Evolutionary conservation across 2,888 invertebrate genomes (phyloP).

Genomic region (Agrypnus murinus): DNA sequence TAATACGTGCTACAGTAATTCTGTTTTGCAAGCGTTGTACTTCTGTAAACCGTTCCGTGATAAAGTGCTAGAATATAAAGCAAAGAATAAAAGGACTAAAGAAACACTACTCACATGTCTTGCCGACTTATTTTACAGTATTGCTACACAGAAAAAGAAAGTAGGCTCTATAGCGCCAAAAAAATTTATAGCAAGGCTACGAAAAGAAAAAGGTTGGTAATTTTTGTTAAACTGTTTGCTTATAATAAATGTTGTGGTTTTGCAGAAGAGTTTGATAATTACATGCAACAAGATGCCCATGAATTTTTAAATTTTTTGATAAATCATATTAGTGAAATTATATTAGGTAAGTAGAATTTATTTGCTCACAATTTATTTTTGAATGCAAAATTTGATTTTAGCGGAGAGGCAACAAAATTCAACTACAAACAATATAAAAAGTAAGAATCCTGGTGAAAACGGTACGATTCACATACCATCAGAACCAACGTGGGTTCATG

Average conservation of each 20-base stretch:
- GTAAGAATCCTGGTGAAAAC: slow-evolving; percentile 75
- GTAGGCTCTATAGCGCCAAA: slow-evolving; percentile 99
- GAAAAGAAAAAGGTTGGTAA: slow-evolving; percentile 94
- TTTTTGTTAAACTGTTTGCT: slow-evolving; percentile 2
- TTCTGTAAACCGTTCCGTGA: slow-evolving; percentile 99
- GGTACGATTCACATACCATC: slow-evolving; percentile 73
- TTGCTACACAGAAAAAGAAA: slow-evolving; percentile 99
- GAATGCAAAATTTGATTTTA: slow-evolving; percentile 61
- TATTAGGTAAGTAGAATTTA: slow-evolving; percentile 83
- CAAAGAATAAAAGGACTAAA: slow-evolving; percentile 95
- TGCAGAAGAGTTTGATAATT: slow-evolving; percentile 99
- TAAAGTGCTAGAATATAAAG: slow-evolving; percentile 98
- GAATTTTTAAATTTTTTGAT: slow-evolving; percentile 99
- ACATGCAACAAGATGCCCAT: slow-evolving; percentile 99
- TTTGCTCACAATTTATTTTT: neutral
- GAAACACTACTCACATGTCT: slow-evolving; percentile 98
- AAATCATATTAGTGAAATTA: slow-evolving; percentile 98
- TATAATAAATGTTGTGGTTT: slow-evolving; percentile 58
- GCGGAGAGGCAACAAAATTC: slow-evolving; percentile 86
- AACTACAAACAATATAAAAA: slow-evolving; percentile 72
- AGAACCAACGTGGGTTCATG: slow-evolving; percentile 99
- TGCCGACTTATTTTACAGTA: slow-evolving; percentile 98
- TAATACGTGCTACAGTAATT: slow-evolving; percentile 99
- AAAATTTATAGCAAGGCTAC: slow-evolving; percentile 97
- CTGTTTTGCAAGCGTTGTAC: slow-evolving; percentile 98